phyloP scores from a whole-genome alignment of 2,797 vertebrate species.

The Esox masquinongy region DNA sequence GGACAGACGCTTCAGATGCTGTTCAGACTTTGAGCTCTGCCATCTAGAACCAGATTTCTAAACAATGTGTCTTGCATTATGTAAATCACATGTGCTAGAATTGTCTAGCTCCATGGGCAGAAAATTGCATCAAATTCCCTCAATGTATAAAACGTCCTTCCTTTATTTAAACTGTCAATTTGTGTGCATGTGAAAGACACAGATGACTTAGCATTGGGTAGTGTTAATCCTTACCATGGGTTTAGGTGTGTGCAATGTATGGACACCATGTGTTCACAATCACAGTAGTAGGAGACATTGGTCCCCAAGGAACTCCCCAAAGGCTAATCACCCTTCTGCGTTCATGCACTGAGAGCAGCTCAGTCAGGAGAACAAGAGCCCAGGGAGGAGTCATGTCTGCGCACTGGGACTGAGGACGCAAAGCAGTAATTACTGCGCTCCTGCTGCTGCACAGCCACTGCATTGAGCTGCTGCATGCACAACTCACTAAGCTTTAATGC shows the following conservation, averaged over 20 bases:
- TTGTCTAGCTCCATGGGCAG: not conserved
- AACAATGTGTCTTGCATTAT: not conserved
- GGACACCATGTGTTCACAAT: constrained; percentile 33
- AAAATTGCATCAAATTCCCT: not conserved
- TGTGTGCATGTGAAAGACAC: not conserved
- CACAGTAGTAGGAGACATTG: constrained; percentile 17
- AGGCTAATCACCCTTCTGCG: not conserved
- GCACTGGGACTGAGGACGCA: constrained; percentile 26
- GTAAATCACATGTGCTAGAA: not conserved
- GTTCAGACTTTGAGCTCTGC: not conserved
- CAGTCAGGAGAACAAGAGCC: constrained; percentile 11
- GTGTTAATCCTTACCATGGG: not conserved
- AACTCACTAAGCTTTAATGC: constrained; percentile 31
- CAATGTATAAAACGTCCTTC: not conserved
- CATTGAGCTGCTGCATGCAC: constrained; percentile 12
- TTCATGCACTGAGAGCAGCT: not conserved
- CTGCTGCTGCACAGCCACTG: constrained; percentile 24
- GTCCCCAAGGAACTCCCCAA: constrained; percentile 21
- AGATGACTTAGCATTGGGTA: not conserved
- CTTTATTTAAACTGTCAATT: not conserved
- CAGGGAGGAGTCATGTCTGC: constrained; percentile 33
- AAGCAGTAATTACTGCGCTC: constrained; percentile 38
- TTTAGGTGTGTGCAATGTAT: constrained; percentile 4
- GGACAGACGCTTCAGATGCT: not conserved
- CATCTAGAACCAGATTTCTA: not conserved